Base-by-base conservation (phyloP, 2,797 vertebrate species). In the Cryptoprocta ferox region DNA sequence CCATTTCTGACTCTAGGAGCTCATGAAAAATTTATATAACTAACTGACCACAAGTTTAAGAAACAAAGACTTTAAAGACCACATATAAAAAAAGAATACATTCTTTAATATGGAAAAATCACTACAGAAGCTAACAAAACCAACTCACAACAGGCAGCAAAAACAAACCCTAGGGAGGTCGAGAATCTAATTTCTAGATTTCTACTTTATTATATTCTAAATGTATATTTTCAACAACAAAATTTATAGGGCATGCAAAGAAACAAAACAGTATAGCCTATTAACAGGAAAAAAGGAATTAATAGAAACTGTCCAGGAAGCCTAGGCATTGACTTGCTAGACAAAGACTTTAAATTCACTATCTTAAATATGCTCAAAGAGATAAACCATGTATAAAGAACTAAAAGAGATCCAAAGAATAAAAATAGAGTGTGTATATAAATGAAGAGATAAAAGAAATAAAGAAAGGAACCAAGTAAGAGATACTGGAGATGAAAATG, bases 11-110 rank as follows among this genome's bases (percentile, higher is more conserved):
- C 30, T 48, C 2, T 39, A 83, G 7, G 21, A 1, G 39, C 70
- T 59, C 45, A 79, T 78, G n/a, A 91, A 93, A 83, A 90, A 39
- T 93, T 56, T 81, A 61, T 48, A 35, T 76, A 93, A 89, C 12
- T 73, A 86, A 24, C 56, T 83, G 30, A 92, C 14, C 11, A 88
- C 18, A 83, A 26, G 21, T n/a, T 88, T 82, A 94, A 83, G 39
- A 76, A 78, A 63, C 59, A 96, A 13, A 88, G 61, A 88, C 37
- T 71, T 92, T 19, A 73, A 10, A 70, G 61, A 63, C 18, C 18
- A 92, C 63, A 35, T 1, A 13, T 32, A 66, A 63, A 30, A 83
- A 45, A 81, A 48, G 28, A 94, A 83, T 39, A 90, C 5, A 18
- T 21, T 89, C 30, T 76, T 83, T 68, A 65, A 39, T 66, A 45